A percentile compares a stretch with the other conserved stretches of the same genome.
Conservation (phyloP, 2,113 vertebrate genomes). For the Spea bombifrons region DNA sequence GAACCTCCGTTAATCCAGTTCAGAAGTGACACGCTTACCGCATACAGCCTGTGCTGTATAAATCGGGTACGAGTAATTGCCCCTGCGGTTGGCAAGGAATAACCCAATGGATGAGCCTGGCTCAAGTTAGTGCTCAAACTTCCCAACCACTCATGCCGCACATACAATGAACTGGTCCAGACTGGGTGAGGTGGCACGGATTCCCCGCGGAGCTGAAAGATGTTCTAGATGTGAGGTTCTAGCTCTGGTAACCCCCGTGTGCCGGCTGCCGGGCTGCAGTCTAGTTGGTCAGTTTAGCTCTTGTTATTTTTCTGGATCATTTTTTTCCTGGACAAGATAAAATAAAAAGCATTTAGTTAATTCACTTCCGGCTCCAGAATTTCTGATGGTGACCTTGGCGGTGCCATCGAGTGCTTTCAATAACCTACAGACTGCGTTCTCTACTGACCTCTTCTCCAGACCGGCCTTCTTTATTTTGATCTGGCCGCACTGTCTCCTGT, state of each 20-base stretch:
- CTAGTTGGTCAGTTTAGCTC: not conserved
- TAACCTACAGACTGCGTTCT: not conserved
- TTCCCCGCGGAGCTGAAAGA: not conserved
- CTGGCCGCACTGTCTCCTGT: not conserved
- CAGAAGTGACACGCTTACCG: not conserved
- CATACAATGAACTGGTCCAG: not conserved
- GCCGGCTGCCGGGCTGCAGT: not conserved
- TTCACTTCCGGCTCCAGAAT: too few species aligned
- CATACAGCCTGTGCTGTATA: not conserved
- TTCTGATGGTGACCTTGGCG: too few species aligned
- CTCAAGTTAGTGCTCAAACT: too few species aligned
- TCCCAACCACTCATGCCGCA: not conserved
- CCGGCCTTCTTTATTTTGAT: not conserved
- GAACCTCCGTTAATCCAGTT: not conserved
- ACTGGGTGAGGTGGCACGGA: not conserved
- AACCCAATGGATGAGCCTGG: too few species aligned
- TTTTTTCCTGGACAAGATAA: constrained; percentile 33
- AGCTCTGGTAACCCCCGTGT: not conserved
- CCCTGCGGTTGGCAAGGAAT: too few species aligned
- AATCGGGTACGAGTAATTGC: too few species aligned
- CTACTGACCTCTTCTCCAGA: constrained; percentile 51
- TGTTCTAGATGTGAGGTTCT: not conserved
- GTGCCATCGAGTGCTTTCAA: too few species aligned
- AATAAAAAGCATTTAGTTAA: not conserved
- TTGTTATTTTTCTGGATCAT: not conserved